Percentiles rank a stretch among this genome's conserved stretches.
These are phyloP conservation scores for Penaeus vannamei DNA, from an alignment of 1,140 invertebrate species.

Conservation along the genomic window DNA sequence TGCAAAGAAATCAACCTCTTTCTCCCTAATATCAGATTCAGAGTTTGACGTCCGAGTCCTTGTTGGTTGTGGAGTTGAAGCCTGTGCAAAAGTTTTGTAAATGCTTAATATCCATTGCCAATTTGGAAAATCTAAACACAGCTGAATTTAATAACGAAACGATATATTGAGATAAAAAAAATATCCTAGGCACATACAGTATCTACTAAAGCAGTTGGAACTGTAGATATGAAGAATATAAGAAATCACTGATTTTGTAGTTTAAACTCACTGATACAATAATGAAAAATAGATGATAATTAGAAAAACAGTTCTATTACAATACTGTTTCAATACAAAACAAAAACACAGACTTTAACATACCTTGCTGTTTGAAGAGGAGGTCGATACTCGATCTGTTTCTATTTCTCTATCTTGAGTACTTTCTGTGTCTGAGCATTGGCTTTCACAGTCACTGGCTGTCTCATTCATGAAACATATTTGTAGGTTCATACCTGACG, in stretches of 20 bases:
- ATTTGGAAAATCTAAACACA: too few relatives aligned
- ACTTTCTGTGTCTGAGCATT: constrained; percentile 68
- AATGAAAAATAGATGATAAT: too few relatives aligned
- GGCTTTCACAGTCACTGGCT: constrained; percentile 75
- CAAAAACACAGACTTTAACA: constrained; percentile 44
- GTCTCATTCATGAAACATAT: constrained; percentile 97
- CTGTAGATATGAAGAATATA: too few relatives aligned
- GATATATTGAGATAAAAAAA: too few relatives aligned
- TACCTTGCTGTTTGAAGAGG: constrained; percentile 55
- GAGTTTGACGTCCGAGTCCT: constrained; percentile 25
- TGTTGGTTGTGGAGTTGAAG: constrained; percentile 44
- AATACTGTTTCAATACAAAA: constrained; percentile 45
- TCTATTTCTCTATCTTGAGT: constrained; percentile 59
- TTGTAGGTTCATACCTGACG: constrained; percentile 90
- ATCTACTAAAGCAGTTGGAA: too few relatives aligned
- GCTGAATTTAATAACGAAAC: too few relatives aligned
- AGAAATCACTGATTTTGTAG: too few relatives aligned
- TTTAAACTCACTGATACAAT: too few relatives aligned
- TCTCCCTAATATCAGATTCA: constrained; percentile 68
- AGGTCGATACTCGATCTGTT: constrained; percentile 29
- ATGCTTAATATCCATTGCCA: too few relatives aligned
- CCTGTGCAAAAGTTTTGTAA: background rate
- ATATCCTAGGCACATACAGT: too few relatives aligned
- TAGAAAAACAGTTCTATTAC: background rate
- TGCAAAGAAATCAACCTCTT: constrained; percentile 81